phyloP scores from a whole-genome alignment of 2,113 vertebrate species.

The Hippolais icterina region DNA sequence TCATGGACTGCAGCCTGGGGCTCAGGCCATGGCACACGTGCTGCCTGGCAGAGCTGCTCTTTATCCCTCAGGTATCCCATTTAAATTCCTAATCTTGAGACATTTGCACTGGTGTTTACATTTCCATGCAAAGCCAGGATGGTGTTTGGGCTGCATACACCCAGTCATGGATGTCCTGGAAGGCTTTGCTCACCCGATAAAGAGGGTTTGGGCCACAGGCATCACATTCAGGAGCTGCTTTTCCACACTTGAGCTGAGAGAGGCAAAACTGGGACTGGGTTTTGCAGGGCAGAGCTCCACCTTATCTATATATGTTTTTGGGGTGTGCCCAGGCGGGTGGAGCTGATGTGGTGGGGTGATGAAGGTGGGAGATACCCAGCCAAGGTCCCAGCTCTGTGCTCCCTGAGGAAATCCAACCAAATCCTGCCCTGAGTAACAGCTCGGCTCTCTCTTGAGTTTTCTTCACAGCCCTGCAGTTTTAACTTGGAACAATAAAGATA shows the following conservation, averaged over 20 bases:
- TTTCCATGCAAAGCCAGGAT: neutral
- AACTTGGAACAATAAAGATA: neutral
- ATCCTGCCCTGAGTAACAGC: neutral
- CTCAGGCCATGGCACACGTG: neutral
- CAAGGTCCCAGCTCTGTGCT: neutral
- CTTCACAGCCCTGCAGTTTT: neutral
- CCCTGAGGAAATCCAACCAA: neutral
- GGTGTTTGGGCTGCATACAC: neutral
- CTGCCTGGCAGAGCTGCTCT: neutral
- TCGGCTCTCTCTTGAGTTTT: neutral
- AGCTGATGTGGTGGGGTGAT: neutral
- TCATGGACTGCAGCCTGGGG: neutral
- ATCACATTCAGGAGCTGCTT: neutral
- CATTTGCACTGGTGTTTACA: neutral
- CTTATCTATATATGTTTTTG: neutral
- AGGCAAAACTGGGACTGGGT: neutral
- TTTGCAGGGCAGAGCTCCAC: neutral
- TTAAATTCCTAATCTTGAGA: neutral
- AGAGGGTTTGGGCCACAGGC: neutral
- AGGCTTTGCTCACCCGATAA: neutral
- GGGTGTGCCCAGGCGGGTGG: neutral
- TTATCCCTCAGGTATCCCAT: neutral
- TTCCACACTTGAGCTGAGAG: fast-evolving
- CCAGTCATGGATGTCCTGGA: neutral
- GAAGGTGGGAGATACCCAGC: neutral